Evolutionary conservation across 2,113 vertebrate species (phyloP), one percentile per base, ranked within the genome.

Genomic region (Onychorhynchus coronatus): DNA sequence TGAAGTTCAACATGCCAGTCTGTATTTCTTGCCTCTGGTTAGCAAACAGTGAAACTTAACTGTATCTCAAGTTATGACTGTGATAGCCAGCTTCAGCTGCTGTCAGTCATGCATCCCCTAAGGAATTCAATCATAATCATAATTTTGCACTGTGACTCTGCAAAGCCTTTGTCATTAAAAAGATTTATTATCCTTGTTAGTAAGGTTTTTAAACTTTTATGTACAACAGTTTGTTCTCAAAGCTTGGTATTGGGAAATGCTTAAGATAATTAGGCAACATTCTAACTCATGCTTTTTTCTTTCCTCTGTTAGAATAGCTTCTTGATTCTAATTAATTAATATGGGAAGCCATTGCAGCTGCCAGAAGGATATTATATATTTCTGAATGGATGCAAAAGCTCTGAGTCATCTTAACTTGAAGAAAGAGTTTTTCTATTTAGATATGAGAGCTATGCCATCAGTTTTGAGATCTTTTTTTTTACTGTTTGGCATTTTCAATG

Each of bases 101-200:
- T 93, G 88, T 68, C 95, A 85, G 46, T 95, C 92, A 96, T 61
- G 56, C 31, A 58, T 47, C 21, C 95, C 91, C 92, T 46, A 61
- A 86, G 90, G 93, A 94, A 89, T 94, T 94, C 49, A 92, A 78
- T 58, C 61, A 59, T 90, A 96, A 96, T 85, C 58, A 59, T 24
- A 81, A 93, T 96, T 96, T 96, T 85, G 68, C 73, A 86, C 82
- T 92, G 75, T 88, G 90, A 92, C 72, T 96, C 68, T 61, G 76
- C 61, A 81, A 96, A 88, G 71, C 65, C 78, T 93, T 74, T 53
- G 35, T 12, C 72, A 93, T 90, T 96, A 78, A 88, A 92, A 74
- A 90, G 47, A 62, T 86, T 88, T 44, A 92, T 88, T 94, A 85
- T 74, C 33, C 65, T 84, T 72, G 42, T 90, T 90, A 83, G 85